Evolutionary conservation across 1,140 invertebrate genomes (phyloP).

Genomic region (Coboldia fuscipes): DNA sequence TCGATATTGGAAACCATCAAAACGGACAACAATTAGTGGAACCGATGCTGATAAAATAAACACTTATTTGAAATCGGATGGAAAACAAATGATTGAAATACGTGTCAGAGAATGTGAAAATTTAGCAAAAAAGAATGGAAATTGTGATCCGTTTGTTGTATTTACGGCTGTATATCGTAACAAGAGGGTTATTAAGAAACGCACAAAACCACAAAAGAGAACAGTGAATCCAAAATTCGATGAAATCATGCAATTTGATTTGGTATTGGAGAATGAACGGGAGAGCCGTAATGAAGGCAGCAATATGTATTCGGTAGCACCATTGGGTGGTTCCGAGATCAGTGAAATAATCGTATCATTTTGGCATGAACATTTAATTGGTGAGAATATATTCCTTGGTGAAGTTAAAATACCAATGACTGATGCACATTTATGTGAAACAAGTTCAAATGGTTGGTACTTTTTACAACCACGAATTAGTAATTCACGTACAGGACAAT

Average conservation of each 20-base stretch:
- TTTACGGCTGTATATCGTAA: constrained; percentile 61
- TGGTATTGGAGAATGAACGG: constrained; percentile 33
- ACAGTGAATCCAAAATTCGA: constrained; percentile 74
- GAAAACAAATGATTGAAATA: too few species aligned
- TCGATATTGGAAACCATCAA: too few species aligned
- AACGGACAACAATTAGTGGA: too few species aligned
- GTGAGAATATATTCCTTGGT: constrained; percentile 61
- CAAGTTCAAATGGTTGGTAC: constrained; percentile 42
- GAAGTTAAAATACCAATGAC: constrained; percentile 59
- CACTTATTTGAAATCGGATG: too few species aligned
- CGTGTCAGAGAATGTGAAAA: constrained; percentile 66
- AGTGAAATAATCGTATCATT: constrained; percentile 55
- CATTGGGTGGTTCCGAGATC: constrained; percentile 32
- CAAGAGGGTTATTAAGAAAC: constrained; percentile 56
- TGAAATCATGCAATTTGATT: constrained; percentile 72
- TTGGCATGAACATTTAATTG: constrained; percentile 65
- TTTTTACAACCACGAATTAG: constrained; percentile 55
- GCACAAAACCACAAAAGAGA: constrained; percentile 74
- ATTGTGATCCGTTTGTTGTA: constrained; percentile 74
- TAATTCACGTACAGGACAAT: constrained; percentile 32
- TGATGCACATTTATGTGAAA: constrained; percentile 37
- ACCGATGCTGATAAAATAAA: too few species aligned
- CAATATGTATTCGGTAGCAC: constrained; percentile 28
- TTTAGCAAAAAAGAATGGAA: constrained; percentile 69
- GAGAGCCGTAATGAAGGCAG: constrained; percentile 25